Conservation (phyloP, 2,113 vertebrate genomes). For the Tenrec ecaudatus region DNA sequence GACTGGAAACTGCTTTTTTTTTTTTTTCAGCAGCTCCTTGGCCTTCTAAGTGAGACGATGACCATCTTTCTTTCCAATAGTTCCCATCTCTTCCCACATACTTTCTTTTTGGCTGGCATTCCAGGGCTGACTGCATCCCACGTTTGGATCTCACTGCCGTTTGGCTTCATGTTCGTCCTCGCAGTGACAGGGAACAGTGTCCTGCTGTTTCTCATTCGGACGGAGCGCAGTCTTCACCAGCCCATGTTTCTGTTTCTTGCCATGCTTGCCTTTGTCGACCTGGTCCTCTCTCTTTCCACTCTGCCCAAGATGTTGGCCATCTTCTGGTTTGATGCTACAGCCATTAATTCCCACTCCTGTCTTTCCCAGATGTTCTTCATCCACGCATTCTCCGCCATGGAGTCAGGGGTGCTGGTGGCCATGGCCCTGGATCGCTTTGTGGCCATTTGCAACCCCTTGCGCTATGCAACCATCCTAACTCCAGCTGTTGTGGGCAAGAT, state of each 20-base stretch:
- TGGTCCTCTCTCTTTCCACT: conserved; percentile 70
- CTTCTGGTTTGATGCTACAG: conserved; percentile 70
- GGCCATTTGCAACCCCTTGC: conserved; percentile 74
- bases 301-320: conserved; percentile 75
- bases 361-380: conserved; percentile 77
- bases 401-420: conserved; percentile 72
- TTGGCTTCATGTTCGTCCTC: conserved; percentile 75
- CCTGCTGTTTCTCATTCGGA: conserved; percentile 67
- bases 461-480: conserved; percentile 65
- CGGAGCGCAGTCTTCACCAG: conserved; percentile 51
- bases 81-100: conserved; percentile 66
- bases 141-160: conserved; percentile 74
- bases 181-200: conserved; percentile 62
- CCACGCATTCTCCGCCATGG: conserved; percentile 71
- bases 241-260: conserved; percentile 75
- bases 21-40: neutral
- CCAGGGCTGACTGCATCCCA: conserved; percentile 57
- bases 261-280: conserved; percentile 71
- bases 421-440: conserved; percentile 74
- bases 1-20: neutral
- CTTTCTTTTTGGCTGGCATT: conserved; percentile 73
- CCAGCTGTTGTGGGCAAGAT: conserved; percentile 50
- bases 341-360: conserved; percentile 57
- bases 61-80: conserved; percentile 27
- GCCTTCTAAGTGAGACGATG: neutral